phyloP scores from a whole-genome alignment of 2,113 vertebrate genomes.

The Nothocercus julius region DNA sequence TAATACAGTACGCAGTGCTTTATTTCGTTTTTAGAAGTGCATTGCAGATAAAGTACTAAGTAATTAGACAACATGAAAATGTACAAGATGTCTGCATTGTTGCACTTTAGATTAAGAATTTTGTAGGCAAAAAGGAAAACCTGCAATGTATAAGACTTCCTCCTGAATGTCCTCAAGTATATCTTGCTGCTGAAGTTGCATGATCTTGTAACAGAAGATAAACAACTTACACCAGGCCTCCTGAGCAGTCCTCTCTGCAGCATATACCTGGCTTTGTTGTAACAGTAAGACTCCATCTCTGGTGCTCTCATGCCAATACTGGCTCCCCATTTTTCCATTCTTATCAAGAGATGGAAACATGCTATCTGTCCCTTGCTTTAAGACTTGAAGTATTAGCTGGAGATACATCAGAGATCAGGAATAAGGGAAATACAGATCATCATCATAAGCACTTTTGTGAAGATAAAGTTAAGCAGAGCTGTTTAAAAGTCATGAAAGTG shows the following conservation, averaged over 20 bases:
- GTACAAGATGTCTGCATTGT: not conserved
- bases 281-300: not conserved
- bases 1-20: not conserved
- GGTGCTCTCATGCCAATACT: not conserved
- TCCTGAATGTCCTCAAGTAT: not conserved
- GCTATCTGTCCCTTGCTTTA: not conserved
- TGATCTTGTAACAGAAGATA: not conserved
- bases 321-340: rapidly evolving
- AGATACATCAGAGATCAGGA: not conserved
- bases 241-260: not conserved
- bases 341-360: not conserved
- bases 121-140: not conserved
- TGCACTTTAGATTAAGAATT: not conserved
- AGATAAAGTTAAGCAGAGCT: conserved; percentile 1
- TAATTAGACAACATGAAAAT: not conserved
- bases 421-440: not conserved
- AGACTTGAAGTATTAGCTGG: not conserved
- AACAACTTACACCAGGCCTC: not conserved
- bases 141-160: not conserved
- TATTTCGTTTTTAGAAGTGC: not conserved
- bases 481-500: not conserved
- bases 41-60: not conserved
- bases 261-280: not conserved
- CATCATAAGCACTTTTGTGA: not conserved
- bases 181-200: not conserved